Conservation (phyloP, 2,797 vertebrate genomes). For the Anguilla pacifica region DNA sequence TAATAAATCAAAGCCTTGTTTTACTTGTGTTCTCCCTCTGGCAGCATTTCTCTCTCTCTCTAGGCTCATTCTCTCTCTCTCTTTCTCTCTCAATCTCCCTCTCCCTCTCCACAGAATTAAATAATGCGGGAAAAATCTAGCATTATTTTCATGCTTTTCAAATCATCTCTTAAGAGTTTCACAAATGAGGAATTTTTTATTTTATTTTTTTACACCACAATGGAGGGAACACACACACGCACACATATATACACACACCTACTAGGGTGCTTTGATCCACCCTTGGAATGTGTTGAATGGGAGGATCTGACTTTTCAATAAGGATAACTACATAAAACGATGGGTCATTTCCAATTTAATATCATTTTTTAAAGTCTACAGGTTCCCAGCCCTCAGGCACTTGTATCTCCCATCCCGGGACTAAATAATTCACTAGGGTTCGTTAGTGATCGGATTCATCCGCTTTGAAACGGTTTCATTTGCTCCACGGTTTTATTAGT, state of each 20-base stretch:
- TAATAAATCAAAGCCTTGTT: no score
- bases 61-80: background rate
- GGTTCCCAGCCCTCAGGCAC: constrained; percentile 35
- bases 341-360: constrained; percentile 44
- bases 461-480: constrained; percentile 17
- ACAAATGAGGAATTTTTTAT: constrained; percentile 30
- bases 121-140: constrained; percentile 32
- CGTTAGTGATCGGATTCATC: constrained; percentile 24
- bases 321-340: constrained; percentile 26
- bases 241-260: background rate
- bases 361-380: constrained; percentile 39
- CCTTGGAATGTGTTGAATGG: background rate
- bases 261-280: background rate
- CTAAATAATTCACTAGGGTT: constrained; percentile 40
- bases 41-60: no score
- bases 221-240: background rate
- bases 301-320: background rate
- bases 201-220: constrained; percentile 34
- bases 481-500: constrained; percentile 20
- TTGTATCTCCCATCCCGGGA: constrained; percentile 19
- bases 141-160: constrained; percentile 23
- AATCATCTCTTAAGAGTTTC: constrained; percentile 8
- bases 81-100: background rate
- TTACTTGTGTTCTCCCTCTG: background rate
- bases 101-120: background rate